Base-by-base conservation (phyloP, 1,140 invertebrate genomes). In the Heterodera carotae region DNA sequence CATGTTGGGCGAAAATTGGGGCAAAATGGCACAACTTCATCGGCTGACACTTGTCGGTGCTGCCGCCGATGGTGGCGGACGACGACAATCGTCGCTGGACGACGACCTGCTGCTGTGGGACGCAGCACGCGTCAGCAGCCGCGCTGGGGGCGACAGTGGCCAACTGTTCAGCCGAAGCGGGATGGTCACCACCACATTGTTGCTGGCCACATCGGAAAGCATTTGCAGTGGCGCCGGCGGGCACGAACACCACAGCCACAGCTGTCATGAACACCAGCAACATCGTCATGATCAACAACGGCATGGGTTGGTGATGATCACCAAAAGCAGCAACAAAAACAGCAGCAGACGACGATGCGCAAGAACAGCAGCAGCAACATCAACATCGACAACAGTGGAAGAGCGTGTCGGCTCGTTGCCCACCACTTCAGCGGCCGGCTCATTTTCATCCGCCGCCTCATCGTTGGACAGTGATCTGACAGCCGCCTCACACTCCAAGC, bases 101-200 rank as follows among this genome's bases (percentile, higher is more conserved):
- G 29, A 29, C n/a, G n/a, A n/a, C n/a, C n/a, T n/a, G n/a, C n/a
- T n/a, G n/a, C n/a, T n/a, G n/a, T n/a, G n/a, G n/a, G n/a, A n/a
- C n/a, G 33, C 25, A 12, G 62, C 29, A 56, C 48, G 48, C 48
- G 59, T 18, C 15, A 43, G 25, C 59, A 36, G 18, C 36, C 68
- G 4, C n/a, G n/a, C n/a, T n/a, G n/a, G n/a, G n/a, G 39, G 27
- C 29, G 33, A 33, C 48, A 36, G 59, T 31, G 64, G 72, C 27
- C 25, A 74, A 36, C 25, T 74, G 33, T 39, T 74, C 36, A 74
- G 34, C 64, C 12, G 56, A 15, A 74, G 39, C 59, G 72, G 72
- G 59, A 22, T 74, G 56, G 56, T 74, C 33, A 74, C 72, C 33
- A n/a, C 72, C 31, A 74, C 72, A 64, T 31, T 74, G 59, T 34